phyloP scores from a whole-genome alignment of 2,113 vertebrate species.

The Gasterosteus nipponicus region DNA sequence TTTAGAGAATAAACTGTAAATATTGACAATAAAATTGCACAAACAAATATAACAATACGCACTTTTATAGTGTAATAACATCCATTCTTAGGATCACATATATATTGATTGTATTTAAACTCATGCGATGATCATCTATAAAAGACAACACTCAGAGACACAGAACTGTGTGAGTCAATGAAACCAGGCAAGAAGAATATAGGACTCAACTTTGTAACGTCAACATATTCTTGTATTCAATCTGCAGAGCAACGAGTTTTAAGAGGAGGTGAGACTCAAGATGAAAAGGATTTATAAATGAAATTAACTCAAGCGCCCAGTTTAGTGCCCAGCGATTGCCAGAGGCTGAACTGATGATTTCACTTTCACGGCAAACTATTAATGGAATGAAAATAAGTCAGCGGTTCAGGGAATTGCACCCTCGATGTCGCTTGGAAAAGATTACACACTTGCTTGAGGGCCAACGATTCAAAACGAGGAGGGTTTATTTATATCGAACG shows the following conservation, averaged over 20 bases:
- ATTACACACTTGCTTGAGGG: slow-evolving; percentile 49
- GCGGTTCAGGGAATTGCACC: slow-evolving; percentile 61
- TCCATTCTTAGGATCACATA: neutral
- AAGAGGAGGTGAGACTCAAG: slow-evolving; percentile 41
- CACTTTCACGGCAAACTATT: slow-evolving; percentile 63
- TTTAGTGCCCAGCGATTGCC: slow-evolving; percentile 30
- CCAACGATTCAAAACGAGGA: slow-evolving; percentile 31
- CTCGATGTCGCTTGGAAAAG: slow-evolving; percentile 40
- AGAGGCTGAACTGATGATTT: slow-evolving; percentile 59
- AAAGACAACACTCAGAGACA: neutral
- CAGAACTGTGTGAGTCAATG: slow-evolving; percentile 5
- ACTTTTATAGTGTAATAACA: neutral
- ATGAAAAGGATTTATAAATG: slow-evolving; percentile 65
- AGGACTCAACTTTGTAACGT: slow-evolving; percentile 36
- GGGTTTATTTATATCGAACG: slow-evolving; percentile 47
- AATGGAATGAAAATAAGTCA: slow-evolving; percentile 65
- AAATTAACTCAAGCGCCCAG: slow-evolving; percentile 53
- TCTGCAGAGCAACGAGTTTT: slow-evolving; percentile 36
- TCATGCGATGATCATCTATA: neutral
- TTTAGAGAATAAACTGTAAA: neutral
- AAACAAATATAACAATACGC: neutral
- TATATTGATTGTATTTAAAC: neutral
- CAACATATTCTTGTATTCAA: slow-evolving; percentile 44
- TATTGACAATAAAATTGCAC: neutral
- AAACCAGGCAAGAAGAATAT: slow-evolving; percentile 21